Evolutionary conservation across 2,797 vertebrate genomes (phyloP).

Genomic region (Hoplostethus mediterraneus): DNA sequence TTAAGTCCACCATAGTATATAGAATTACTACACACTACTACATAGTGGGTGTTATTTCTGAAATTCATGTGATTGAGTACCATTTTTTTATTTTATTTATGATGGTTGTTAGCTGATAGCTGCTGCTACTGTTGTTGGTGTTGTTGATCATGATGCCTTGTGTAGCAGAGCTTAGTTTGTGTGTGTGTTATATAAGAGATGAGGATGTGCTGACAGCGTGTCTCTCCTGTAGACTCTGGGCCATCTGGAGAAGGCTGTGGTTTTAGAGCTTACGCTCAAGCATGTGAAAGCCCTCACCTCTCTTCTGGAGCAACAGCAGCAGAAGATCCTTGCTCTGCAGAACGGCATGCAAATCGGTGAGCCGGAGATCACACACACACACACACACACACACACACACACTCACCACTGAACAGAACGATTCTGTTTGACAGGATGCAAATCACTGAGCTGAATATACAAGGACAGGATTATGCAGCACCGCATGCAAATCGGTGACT

Average conservation of each 20-base stretch:
- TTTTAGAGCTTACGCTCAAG: constrained; percentile 97
- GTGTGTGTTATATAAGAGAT: constrained; percentile 45
- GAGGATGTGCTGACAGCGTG: constrained; percentile 69
- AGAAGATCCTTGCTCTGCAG: constrained; percentile 95
- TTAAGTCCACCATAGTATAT: background rate
- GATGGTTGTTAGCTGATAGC: background rate
- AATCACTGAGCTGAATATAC: constrained; percentile 15
- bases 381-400: background rate
- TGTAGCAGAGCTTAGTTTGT: constrained; percentile 9
- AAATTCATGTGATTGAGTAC: background rate
- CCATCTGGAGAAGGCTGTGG: constrained; percentile 98
- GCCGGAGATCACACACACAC: constrained; percentile 26
- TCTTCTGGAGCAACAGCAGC: constrained; percentile 97
- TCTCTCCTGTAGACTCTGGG: constrained; percentile 91
- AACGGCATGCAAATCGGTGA: constrained; percentile 87
- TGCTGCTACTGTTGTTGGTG: background rate
- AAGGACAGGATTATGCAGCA: constrained; percentile 24
- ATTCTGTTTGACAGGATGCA: constrained; percentile 31
- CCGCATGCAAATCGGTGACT: constrained; percentile 43
- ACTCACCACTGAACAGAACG: constrained; percentile 3
- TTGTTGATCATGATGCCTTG: background rate
- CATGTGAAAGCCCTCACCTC: constrained; percentile 95
- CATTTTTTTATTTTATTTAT: background rate
- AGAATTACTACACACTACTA: no score
- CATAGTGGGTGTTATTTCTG: background rate